Evolutionary conservation across 2,888 invertebrate genomes (phyloP).

Genomic region (Galeopsomyia nigrocyanea): DNA sequence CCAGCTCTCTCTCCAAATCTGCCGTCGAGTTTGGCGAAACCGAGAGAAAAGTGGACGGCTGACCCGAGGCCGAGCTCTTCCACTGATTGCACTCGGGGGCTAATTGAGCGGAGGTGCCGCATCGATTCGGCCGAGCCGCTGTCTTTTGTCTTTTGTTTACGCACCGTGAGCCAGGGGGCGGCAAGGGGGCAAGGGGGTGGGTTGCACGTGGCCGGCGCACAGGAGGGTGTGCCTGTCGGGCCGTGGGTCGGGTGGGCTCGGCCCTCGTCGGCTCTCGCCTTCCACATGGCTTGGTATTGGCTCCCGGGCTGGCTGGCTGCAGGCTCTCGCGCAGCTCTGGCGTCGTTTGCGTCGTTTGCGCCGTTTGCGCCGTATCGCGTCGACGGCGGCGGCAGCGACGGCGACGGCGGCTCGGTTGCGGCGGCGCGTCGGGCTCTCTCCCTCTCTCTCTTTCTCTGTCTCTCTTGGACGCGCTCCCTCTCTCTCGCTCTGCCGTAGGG

Average conservation of each 20-base stretch:
- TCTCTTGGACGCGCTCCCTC: constrained; percentile 56
- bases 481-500: neutral
- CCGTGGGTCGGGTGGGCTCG: constrained; percentile 54
- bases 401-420: constrained; percentile 64
- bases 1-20: too few relatives aligned
- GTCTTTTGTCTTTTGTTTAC: neutral
- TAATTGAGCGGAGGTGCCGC: too few relatives aligned
- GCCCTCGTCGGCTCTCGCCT: constrained; percentile 63
- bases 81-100: too few relatives aligned
- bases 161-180: neutral
- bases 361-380: constrained; percentile 54
- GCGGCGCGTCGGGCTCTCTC: constrained; percentile 61
- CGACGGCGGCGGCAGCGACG: constrained; percentile 47
- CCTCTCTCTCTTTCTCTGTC: neutral
- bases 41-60: too few relatives aligned
- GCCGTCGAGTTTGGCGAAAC: too few relatives aligned
- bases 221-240: constrained; percentile 42
- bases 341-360: constrained; percentile 56
- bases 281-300: constrained; percentile 69
- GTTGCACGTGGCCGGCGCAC: constrained; percentile 46
- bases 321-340: constrained; percentile 45
- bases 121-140: too few relatives aligned
- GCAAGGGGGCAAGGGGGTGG: neutral
- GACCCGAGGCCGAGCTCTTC: too few relatives aligned
- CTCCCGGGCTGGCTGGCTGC: constrained; percentile 61